Evolutionary conservation across 1,140 invertebrate species (phyloP), one percentile per base, ranked within the genome.

Genomic region (Lerema accius): DNA sequence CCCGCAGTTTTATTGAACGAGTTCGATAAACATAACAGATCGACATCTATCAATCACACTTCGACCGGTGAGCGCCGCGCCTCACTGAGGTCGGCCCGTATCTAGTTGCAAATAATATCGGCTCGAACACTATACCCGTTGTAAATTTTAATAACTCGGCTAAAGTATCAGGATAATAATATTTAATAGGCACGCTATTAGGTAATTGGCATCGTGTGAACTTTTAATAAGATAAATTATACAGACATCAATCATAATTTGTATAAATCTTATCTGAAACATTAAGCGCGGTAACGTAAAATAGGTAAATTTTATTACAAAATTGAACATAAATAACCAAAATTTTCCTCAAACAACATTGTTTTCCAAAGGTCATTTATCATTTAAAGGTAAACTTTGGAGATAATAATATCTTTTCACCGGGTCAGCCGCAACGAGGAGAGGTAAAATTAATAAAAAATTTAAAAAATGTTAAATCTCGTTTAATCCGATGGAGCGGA

Each of bases 1-100:
- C 28, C 42, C 19, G 61, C 49, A 61, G 55, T 61, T 70, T 65
- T 65, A 63, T 67, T 65, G 49, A 65, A 65, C 43, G 23, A 53
- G 14, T 40, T 48, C 39, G 49, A 60, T 53, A 53, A 53, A 17
- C 23, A 46, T 51, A 53, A 53, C 50, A 32, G 16, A n/a, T 43
- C 43, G 35, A 11, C 48, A 58, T 58, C 26, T n/a, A 58, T 59
- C 56, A 59, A 59, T 48, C 43, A 48, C 32, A 58, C 17, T 58
- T 58, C 23, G n/a, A 35, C 32, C 13, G 39, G 32, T n/a, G n/a
- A n/a, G n/a, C n/a, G n/a, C 19, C 13, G 50, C 15, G 2, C 35
- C 1, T n/a, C n/a, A n/a, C n/a, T 11, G n/a, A 37, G 35, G 35
- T 37, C 35, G 35, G 35, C 14, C 7, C 5, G 17, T 19, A 13